Conservation (phyloP, 2,113 vertebrate species). For the Tichodroma muraria region DNA sequence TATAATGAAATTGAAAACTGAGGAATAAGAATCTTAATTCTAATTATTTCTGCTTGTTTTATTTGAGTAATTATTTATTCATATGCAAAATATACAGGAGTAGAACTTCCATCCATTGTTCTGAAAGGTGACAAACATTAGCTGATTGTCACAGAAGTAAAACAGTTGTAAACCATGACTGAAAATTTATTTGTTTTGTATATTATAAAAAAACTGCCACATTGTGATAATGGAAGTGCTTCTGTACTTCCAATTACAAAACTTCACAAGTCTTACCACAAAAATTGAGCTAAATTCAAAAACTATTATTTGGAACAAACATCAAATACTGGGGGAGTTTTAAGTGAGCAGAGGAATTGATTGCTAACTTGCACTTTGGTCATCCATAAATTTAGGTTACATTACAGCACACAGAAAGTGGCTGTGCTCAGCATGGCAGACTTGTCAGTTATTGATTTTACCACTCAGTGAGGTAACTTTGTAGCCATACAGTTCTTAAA, state of each 20-base stretch:
- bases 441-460: neutral
- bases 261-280: neutral
- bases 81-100: conserved; percentile 43
- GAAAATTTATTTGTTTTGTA: conserved; percentile 12
- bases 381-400: neutral
- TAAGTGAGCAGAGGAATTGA: neutral
- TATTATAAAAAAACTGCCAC: conserved; percentile 2
- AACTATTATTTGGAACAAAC: conserved; percentile 18
- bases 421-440: neutral
- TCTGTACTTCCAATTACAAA: conserved; percentile 25
- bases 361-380: neutral
- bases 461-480: neutral
- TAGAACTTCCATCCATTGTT: conserved; percentile 56
- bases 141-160: conserved; percentile 12
- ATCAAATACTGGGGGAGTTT: neutral
- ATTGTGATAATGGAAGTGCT: neutral
- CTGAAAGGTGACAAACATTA: conserved; percentile 46
- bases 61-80: conserved; percentile 51
- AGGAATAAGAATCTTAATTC: conserved; percentile 33
- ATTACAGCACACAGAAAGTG: neutral
- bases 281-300: conserved; percentile 19
- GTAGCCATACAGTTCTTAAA: neutral
- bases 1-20: conserved; percentile 28
- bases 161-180: conserved; percentile 26
- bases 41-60: conserved; percentile 62